phyloP scores from a whole-genome alignment of 1,140 invertebrate genomes.

The Hestina assimilis region DNA sequence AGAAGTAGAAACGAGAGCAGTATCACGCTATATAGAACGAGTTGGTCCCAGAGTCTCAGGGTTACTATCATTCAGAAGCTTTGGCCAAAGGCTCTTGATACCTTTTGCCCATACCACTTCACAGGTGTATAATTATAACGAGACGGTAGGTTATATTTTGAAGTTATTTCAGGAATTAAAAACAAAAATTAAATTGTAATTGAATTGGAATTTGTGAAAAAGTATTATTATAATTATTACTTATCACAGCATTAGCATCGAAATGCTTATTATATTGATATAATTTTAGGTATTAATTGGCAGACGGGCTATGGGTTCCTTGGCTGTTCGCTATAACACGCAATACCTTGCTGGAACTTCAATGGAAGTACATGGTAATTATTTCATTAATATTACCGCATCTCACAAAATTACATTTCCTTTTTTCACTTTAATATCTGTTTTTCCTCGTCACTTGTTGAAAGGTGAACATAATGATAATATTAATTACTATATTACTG shows the following conservation, averaged over 20 bases:
- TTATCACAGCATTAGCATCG: no score
- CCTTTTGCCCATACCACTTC: conserved; percentile 64
- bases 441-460: no score
- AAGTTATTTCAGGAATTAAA: neutral
- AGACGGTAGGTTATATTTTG: conserved; percentile 50
- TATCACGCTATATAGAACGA: conserved; percentile 64
- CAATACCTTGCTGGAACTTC: conserved; percentile 65
- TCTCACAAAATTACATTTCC: no score
- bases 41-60: conserved; percentile 53
- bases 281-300: conserved; percentile 50
- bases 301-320: conserved; percentile 61
- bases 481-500: no score
- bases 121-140: conserved; percentile 75
- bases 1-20: conserved; percentile 79
- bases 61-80: conserved; percentile 74
- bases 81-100: conserved; percentile 73
- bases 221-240: no score
- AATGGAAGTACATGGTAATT: conserved; percentile 56
- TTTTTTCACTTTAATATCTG: no score
- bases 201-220: conserved; percentile 29
- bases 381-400: no score
- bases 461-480: no score
- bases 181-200: neutral
- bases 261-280: neutral
- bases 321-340: conserved; percentile 62